Evolutionary conservation across 2,888 invertebrate genomes (phyloP), one percentile per base, ranked within the genome.

Genomic region (Euphydryas editha): DNA sequence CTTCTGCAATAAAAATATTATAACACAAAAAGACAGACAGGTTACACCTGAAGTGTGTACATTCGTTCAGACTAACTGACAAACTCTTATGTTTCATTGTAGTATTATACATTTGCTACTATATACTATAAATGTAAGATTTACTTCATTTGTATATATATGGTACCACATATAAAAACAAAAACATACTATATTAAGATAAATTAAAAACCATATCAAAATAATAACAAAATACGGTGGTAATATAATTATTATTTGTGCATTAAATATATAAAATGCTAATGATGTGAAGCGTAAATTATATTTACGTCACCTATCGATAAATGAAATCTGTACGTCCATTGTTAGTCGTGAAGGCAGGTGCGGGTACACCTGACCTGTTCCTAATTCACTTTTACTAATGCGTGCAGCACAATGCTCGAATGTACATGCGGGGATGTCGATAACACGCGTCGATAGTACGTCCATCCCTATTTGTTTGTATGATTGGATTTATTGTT

Each of bases 321-420:
- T 54, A 37, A 54, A n/a, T 44, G 20, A 57, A 57, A 57, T 47
- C 61, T 24, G 42, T 57, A 57, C 49, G 21, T 17, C 47, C 61
- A 57, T 61, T 61, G 61, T 66, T 49, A 58, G 21, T 51, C 49
- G 30, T 42, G 15, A 65, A 60, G 62, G 69, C 76, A 78, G 75
- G 75, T 77, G 76, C 76, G 71, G 66, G 74, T 72, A 51, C 49
- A 79, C 73, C 78, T 77, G 80, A 77, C 79, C 81, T 81, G 79
- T 68, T 78, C 78, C 84, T 84, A 83, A 85, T 86, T 86, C 85
- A 82, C 81, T 80, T 75, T 76, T 75, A 73, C 76, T 67, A 75
- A 69, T 73, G 62, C 62, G 49, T 15, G 21, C 56, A 20, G 71
- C 66, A 74, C 78, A 78, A 76, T 76, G 72, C 66, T 71, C 74